These are phyloP conservation scores for Bujurquina vittata DNA, from an alignment of 2,113 vertebrate species.

Conservation along the genomic window DNA sequence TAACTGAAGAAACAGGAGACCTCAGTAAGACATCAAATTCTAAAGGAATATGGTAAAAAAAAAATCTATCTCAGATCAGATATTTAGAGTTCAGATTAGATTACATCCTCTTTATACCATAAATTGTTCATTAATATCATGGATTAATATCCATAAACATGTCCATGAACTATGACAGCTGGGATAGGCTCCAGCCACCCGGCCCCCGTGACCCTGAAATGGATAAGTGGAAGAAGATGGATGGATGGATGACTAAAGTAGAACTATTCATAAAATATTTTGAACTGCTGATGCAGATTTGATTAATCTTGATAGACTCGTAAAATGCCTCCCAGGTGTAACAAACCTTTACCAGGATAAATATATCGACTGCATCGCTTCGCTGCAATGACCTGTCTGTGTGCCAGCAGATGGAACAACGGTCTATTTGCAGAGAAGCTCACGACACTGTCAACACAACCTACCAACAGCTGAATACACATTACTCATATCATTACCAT, in stretches of 20 bases:
- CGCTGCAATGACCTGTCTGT: background rate
- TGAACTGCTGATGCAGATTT: background rate
- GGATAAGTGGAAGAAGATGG: too few relatives aligned
- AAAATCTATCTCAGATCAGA: background rate
- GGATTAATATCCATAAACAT: background rate
- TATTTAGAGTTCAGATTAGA: background rate
- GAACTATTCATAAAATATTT: background rate
- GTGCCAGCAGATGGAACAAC: slow-evolving; percentile 21
- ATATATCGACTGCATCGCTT: background rate
- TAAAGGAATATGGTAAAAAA: background rate
- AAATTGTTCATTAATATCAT: background rate
- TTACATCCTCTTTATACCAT: background rate
- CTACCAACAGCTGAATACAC: slow-evolving; percentile 42
- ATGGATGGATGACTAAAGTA: background rate
- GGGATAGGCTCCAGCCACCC: too few relatives aligned
- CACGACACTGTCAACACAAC: slow-evolving; percentile 35
- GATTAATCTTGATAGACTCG: background rate
- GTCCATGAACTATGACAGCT: background rate
- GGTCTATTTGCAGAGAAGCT: slow-evolving; percentile 31
- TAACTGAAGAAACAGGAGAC: background rate
- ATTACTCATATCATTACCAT: slow-evolving; percentile 36
- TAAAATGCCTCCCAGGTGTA: background rate
- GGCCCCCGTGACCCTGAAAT: too few relatives aligned
- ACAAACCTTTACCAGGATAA: background rate
- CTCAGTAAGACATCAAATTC: background rate